Evolutionary conservation across 2,888 invertebrate genomes (phyloP), one percentile per base, ranked within the genome.

Genomic region (Eupithecia exiguata): DNA sequence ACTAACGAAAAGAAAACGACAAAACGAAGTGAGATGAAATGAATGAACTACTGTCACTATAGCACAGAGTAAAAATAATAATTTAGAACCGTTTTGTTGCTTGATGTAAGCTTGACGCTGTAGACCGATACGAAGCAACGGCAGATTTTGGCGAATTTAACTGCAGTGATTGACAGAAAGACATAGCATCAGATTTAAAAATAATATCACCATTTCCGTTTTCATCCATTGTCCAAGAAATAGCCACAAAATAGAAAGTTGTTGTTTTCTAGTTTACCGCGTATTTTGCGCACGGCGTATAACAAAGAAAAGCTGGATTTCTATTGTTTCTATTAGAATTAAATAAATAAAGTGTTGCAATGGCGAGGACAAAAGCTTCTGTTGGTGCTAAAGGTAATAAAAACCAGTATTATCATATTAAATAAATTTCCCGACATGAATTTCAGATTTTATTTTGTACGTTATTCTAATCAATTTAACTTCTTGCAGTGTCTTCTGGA

Each of bases 381-480:
- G 92, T 91, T 1, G 92, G 92, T 9, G 84, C 90, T 53, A 92
- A 92, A 88, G 87, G 92, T 92, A 79, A 79, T 80, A n/a, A 18
- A 75, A 69, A 65, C 40, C 43, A 46, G 73, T 73, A 35, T 30
- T 30, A 30, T 30, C 21, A 4, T 35, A 40, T 1, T 66, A 12
- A 43, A 43, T 43, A 21, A 25, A 67, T 16, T 21, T 63, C 18
- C 43, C 18, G 18, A 16, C 21, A 53, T 58, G 21, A n/a, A 3
- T 40, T 66, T 21, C 30, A 9, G 25, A 16, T 40, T 21, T 40
- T 18, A 43, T 1, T 38, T n/a, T 49, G 9, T 12, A 14, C 10
- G 12, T 58, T 49, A 5, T 10, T 30, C 61, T 25, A 62, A 65
- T 36, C 7, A 36, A 65, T 36, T n/a, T n/a, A 5, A n/a, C 36